Percentiles rank a stretch among this genome's conserved stretches.
Conservation (phyloP, 2,888 invertebrate genomes). For the Scaptomyza reducta region DNA sequence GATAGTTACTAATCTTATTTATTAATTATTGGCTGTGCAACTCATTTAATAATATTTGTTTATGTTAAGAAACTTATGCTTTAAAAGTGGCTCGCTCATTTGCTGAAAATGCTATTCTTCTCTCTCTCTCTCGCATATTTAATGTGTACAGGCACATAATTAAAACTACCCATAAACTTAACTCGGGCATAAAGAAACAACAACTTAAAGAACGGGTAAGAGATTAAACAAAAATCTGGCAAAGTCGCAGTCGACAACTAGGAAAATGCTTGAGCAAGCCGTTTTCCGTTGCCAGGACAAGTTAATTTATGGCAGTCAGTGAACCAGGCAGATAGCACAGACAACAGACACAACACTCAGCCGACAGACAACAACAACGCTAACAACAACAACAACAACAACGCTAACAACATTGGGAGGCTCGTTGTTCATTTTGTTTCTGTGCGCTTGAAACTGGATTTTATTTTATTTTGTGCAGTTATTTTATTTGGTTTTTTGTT, state of each 20-base stretch:
- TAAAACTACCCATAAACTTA: slow-evolving; percentile 46
- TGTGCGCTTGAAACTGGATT: slow-evolving; percentile 58
- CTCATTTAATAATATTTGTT: too few relatives aligned
- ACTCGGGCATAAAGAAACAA: slow-evolving; percentile 5
- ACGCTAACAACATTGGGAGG: slow-evolving; percentile 45
- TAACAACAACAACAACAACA: slow-evolving; percentile 28
- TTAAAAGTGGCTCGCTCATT: not conserved
- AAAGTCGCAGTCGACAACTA: slow-evolving; percentile 50
- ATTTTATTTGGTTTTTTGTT: slow-evolving; percentile 14
- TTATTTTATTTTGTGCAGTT: slow-evolving; percentile 35
- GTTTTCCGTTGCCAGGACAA: slow-evolving; percentile 63
- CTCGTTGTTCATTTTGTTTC: slow-evolving; percentile 47
- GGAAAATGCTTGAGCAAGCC: slow-evolving; percentile 54
- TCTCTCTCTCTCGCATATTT: not conserved
- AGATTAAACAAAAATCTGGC: slow-evolving; percentile 68
- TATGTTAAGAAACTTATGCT: not conserved
- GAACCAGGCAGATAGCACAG: slow-evolving; percentile 68
- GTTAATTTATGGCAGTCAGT: slow-evolving; percentile 77
- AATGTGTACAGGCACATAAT: slow-evolving; percentile 43
- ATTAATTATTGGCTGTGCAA: too few relatives aligned
- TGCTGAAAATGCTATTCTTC: not conserved
- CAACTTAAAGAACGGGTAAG: slow-evolving; percentile 28
- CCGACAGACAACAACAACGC: slow-evolving; percentile 25
- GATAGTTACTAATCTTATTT: not conserved
- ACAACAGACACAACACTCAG: slow-evolving; percentile 4